phyloP scores from a whole-genome alignment of 2,888 invertebrate species.

The Rotaria socialis region DNA sequence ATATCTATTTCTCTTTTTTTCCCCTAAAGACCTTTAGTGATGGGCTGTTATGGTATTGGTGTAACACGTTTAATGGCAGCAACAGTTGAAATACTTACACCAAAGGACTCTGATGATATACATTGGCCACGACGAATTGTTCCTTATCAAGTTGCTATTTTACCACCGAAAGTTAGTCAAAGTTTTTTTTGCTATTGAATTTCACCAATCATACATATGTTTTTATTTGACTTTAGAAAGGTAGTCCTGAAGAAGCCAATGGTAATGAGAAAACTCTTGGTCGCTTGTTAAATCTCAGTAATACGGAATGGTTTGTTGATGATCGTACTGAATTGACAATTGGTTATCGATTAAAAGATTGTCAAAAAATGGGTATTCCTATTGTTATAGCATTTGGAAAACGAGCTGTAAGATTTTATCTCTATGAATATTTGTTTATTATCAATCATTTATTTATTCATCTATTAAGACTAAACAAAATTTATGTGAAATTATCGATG shows the following conservation, averaged over 20 bases:
- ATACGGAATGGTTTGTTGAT: constrained; percentile 41
- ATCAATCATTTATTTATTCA: not conserved
- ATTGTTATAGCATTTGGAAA: constrained; percentile 41
- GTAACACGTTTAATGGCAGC: constrained; percentile 43
- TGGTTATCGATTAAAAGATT: constrained; percentile 43
- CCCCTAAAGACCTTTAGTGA: not conserved
- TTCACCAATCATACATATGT: not conserved
- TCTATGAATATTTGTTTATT: not conserved
- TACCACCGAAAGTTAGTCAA: constrained; percentile 36
- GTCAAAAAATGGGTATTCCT: constrained; percentile 40
- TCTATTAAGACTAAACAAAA: constrained; percentile 12
- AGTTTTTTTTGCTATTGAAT: not conserved
- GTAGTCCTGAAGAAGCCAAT: constrained; percentile 37
- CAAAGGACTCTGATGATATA: constrained; percentile 16
- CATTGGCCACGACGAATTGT: constrained; percentile 39
- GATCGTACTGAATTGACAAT: constrained; percentile 43
- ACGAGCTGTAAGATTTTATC: not conserved
- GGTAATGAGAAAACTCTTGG: constrained; percentile 27
- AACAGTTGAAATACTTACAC: constrained; percentile 39
- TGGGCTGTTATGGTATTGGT: constrained; percentile 47
- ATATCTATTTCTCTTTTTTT: not conserved
- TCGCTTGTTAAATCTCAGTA: constrained; percentile 26
- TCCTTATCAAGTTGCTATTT: constrained; percentile 34
- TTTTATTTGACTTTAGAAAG: not conserved
- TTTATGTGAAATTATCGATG: constrained; percentile 13